Percentiles rank a stretch among this genome's conserved stretches.
Conservation (phyloP, 1,140 invertebrate genomes). For the Spodoptera litura region DNA sequence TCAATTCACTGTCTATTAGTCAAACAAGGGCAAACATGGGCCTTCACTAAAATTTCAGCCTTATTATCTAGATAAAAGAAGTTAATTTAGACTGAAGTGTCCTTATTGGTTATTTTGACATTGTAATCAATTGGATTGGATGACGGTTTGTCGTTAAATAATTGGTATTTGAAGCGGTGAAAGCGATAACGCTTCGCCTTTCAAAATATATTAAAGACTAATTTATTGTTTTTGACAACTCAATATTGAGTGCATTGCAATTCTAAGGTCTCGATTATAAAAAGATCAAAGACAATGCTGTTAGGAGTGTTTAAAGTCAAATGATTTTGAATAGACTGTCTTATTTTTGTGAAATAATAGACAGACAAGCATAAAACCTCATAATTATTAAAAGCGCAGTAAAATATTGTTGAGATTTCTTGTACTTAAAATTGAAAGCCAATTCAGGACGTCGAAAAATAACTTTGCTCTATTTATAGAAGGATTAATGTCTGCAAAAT, state of each 20-base stretch:
- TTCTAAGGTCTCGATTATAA: neutral
- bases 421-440: too few relatives aligned
- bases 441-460: too few relatives aligned
- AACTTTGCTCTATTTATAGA: too few relatives aligned
- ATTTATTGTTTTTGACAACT: constrained; percentile 6
- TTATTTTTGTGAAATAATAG: too few relatives aligned
- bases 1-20: constrained; percentile 45
- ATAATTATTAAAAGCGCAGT: too few relatives aligned
- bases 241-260: neutral
- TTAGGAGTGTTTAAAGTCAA: too few relatives aligned
- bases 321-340: too few relatives aligned
- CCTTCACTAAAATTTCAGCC: constrained; percentile 3
- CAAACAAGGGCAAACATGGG: neutral
- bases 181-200: neutral
- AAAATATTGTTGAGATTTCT: too few relatives aligned
- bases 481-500: too few relatives aligned
- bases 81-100: constrained; percentile 11
- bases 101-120: constrained; percentile 9
- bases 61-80: constrained; percentile 12
- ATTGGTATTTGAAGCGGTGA: constrained; percentile 5
- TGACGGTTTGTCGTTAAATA: constrained; percentile 26
- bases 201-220: constrained; percentile 2
- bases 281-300: neutral
- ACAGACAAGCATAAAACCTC: too few relatives aligned
- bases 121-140: constrained; percentile 27